These are phyloP conservation scores for Alloscopus bannaensis DNA, from an alignment of 2,888 invertebrate genomes.

Conservation along the genomic window DNA sequence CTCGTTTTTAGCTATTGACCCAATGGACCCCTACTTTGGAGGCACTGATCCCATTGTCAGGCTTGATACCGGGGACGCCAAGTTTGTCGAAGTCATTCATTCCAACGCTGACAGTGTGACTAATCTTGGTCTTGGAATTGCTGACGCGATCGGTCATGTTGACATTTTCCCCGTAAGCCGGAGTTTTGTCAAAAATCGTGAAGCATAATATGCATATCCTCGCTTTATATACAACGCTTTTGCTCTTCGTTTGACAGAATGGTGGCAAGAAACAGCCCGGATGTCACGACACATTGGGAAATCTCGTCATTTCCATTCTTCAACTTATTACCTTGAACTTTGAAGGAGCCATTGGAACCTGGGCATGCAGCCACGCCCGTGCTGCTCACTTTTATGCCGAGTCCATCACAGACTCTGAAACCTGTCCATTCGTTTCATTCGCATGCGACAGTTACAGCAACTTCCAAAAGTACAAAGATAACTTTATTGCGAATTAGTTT, in stretches of 20 bases:
- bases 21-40: slow-evolving; percentile 81
- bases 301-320: slow-evolving; percentile 66
- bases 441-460: slow-evolving; percentile 74
- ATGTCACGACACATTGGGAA: slow-evolving; percentile 73
- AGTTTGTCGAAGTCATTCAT: slow-evolving; percentile 81
- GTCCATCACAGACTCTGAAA: slow-evolving; percentile 71
- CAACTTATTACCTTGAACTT: slow-evolving; percentile 70
- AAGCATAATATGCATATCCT: no score
- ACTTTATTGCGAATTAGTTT: no score
- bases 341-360: slow-evolving; percentile 65
- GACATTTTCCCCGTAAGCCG: slow-evolving; percentile 75
- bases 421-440: slow-evolving; percentile 75
- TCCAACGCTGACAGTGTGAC: slow-evolving; percentile 77
- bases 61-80: slow-evolving; percentile 79
- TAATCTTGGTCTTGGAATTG: slow-evolving; percentile 69
- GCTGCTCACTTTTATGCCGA: slow-evolving; percentile 71
- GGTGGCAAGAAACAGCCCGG: slow-evolving; percentile 74
- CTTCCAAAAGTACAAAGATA: slow-evolving; percentile 74
- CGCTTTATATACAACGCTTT: no score
- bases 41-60: slow-evolving; percentile 76
- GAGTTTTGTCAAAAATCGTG: background rate
- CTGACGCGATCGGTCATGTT: slow-evolving; percentile 74
- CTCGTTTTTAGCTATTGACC: slow-evolving; percentile 78
- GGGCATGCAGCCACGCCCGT: slow-evolving; percentile 73
- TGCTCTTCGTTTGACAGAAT: no score